A percentile compares a stretch with the other conserved stretches of the same genome.
Conservation (phyloP, 1,140 invertebrate species). For the Euwallacea similis region DNA sequence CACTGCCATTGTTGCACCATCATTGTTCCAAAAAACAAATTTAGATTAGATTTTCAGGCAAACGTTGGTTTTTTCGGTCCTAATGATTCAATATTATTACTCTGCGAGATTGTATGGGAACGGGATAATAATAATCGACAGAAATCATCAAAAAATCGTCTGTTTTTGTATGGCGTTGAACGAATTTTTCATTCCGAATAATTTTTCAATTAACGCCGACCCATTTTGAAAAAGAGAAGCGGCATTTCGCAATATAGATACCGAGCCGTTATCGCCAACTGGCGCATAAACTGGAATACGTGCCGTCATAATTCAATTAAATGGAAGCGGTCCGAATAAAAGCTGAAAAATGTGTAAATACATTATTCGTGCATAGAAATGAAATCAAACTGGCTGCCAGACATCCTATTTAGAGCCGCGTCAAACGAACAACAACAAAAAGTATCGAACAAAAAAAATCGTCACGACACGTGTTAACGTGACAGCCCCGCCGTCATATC, state of each 20-base stretch:
- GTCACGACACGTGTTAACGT: conserved; percentile 40
- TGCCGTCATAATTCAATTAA: conserved; percentile 43
- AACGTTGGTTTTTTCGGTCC: background rate
- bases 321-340: conserved; percentile 41
- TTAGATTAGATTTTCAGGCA: conserved; percentile 20
- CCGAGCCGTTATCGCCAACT: conserved; percentile 21
- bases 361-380: conserved; percentile 40
- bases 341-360: conserved; percentile 41
- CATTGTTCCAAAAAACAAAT: conserved; percentile 31
- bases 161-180: background rate
- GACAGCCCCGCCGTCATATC: conserved; percentile 40
- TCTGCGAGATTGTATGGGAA: background rate
- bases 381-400: conserved; percentile 39
- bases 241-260: conserved; percentile 28
- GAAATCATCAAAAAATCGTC: conserved; percentile 3
- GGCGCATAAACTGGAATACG: conserved; percentile 34
- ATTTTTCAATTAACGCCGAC: conserved; percentile 33
- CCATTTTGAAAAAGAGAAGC: conserved; percentile 16
- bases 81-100: conserved; percentile 5
- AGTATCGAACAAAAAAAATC: conserved; percentile 32
- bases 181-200: conserved; percentile 19
- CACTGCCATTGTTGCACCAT: conserved; percentile 31
- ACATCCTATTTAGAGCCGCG: conserved; percentile 39
- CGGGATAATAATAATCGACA: background rate
- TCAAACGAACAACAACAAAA: conserved; percentile 37